Conservation (phyloP, 2,113 vertebrate genomes). For the Coreoperca whiteheadi region DNA sequence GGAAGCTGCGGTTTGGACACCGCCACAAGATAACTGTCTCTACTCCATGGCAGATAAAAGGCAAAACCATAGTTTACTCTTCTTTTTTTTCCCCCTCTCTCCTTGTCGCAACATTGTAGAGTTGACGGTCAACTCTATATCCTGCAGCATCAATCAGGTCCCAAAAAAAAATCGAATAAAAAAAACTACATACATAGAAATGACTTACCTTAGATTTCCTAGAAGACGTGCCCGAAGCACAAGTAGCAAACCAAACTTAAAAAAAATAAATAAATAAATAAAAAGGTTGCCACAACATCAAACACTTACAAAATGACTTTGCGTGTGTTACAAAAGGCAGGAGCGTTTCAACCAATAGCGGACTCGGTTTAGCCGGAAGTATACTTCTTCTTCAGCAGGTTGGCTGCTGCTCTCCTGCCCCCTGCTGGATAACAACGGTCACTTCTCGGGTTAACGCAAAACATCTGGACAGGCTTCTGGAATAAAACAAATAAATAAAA, state of each 20-base stretch:
- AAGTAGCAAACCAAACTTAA: background rate
- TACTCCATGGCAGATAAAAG: background rate
- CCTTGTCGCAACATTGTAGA: background rate
- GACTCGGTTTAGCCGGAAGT: constrained; percentile 29
- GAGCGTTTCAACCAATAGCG: constrained; percentile 21
- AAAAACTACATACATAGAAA: background rate
- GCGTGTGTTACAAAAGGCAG: constrained; percentile 21
- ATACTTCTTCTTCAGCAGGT: background rate
- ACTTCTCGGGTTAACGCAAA: background rate
- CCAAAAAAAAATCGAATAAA: no score
- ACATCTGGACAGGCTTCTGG: background rate
- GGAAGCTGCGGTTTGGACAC: background rate
- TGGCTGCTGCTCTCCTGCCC: constrained; percentile 6
- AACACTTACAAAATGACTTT: constrained; percentile 35
- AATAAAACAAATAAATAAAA: background rate
- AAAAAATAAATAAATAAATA: no score
- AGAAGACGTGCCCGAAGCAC: background rate
- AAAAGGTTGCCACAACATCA: no score
- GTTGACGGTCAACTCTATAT: background rate
- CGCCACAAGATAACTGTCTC: background rate
- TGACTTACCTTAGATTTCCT: background rate
- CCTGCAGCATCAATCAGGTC: background rate
- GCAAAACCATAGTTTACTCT: no score
- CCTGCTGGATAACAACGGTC: constrained; percentile 11
- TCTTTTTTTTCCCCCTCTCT: no score